Base-by-base conservation (phyloP, 2,113 vertebrate species). In the Chiloscyllium plagiosum region DNA sequence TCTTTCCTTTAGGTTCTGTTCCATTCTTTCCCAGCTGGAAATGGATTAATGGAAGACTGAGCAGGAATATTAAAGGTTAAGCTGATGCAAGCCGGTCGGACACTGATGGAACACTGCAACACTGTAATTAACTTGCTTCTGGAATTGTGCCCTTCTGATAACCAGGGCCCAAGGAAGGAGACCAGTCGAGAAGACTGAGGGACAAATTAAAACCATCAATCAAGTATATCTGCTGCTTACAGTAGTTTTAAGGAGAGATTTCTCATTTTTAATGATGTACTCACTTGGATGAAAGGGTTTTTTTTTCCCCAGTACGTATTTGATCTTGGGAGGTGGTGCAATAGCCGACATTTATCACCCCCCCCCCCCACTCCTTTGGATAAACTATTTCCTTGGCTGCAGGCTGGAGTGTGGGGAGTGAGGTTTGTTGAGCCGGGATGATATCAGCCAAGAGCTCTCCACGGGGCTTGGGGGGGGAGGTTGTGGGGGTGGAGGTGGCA, bases 131-230 rank as follows among this genome's bases (percentile, higher is more conserved):
- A 19, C 89, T 66, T 5, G 56, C 61, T 20, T n/a, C 56, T 93
- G 61, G 4, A 83, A 37, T 37, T 1, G 33, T 37, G 89, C 17
- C 52, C 29, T 93, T 66, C 56, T 66, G 89, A 93, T 93, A 93
- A 93, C 61, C 33, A 37, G 17, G 61, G 89, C n/a, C 17, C 61
- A 92, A n/a, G 15, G 33, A n/a, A 33, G 19, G 0, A 15, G 12
- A 22, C 12, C 89, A 66, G 5, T 8, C 2, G 17, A 93, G 56
- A 65, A 19, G 61, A 66, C 29, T 33, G 17, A 93, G 61, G 72
- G 61, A 93, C 89, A 93, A 93, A 93, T 93, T 93, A 93, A 93
- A 93, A 93, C 37, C 56, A 93, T 93, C 65, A 66, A 93, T 93
- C 89, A 93, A 66, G 17, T 66, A 37, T 66, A 65, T 93, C 61